Percentiles rank a stretch among this genome's conserved stretches.
phyloP scores from a whole-genome alignment of 2,797 vertebrate species.

The Helicolenus hilgendorfi region DNA sequence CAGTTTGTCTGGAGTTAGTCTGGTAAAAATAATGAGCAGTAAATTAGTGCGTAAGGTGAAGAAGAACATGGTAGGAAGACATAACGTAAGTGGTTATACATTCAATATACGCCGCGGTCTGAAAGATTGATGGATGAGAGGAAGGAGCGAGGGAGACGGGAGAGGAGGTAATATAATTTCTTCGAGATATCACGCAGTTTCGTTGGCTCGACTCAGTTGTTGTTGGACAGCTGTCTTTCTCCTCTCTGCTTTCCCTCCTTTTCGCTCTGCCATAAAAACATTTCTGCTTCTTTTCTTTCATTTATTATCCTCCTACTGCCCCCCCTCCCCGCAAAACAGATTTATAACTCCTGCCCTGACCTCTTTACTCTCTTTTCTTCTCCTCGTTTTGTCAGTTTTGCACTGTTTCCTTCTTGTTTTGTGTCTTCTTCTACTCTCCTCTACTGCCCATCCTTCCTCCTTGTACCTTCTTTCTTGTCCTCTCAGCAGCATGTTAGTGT shows the following conservation, averaged over 20 bases:
- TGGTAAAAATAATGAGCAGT: slow-evolving; percentile 16
- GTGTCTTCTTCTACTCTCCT: neutral
- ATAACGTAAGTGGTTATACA: slow-evolving; percentile 1
- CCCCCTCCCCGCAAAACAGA: slow-evolving; percentile 16
- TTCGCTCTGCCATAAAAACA: slow-evolving; percentile 50
- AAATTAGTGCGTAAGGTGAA: slow-evolving; percentile 28
- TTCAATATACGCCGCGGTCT: slow-evolving; percentile 22
- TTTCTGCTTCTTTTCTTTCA: slow-evolving; percentile 71
- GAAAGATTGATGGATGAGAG: slow-evolving; percentile 68
- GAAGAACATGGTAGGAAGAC: neutral
- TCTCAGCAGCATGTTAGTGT: neutral
- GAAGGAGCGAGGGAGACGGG: slow-evolving; percentile 51
- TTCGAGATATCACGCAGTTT: slow-evolving; percentile 58
- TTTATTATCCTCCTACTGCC: slow-evolving; percentile 65
- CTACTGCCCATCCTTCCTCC: neutral
- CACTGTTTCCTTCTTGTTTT: neutral
- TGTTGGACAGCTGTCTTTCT: slow-evolving; percentile 82
- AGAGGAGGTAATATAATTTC: slow-evolving; percentile 60
- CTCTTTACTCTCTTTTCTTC: slow-evolving; percentile 20
- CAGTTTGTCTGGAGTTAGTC: neutral
- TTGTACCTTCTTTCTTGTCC: too few species aligned
- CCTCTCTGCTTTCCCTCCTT: slow-evolving; percentile 51
- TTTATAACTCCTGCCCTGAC: slow-evolving; percentile 54
- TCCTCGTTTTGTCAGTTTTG: slow-evolving; percentile 9
- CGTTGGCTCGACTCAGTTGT: slow-evolving; percentile 68